Conservation (phyloP, 1,140 invertebrate species). For the Riptortus pedestris region DNA sequence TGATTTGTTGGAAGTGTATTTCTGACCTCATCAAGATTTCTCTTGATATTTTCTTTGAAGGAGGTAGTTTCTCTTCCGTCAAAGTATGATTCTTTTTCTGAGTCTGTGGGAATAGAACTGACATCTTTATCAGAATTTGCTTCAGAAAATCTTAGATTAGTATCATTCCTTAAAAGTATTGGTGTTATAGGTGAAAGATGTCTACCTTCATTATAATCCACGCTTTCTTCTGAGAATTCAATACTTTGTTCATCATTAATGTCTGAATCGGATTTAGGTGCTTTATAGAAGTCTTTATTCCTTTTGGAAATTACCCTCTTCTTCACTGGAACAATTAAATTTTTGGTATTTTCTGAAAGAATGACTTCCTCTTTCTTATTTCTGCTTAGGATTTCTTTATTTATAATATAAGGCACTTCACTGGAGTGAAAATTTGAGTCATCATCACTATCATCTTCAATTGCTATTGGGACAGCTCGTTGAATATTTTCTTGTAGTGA, state of each 20-base stretch:
- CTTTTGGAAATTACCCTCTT: not conserved
- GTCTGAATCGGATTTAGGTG: conserved; percentile 6
- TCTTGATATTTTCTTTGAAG: not conserved
- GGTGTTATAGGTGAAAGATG: not conserved
- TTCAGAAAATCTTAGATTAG: conserved; percentile 2
- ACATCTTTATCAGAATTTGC: conserved; percentile 21
- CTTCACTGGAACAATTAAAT: too few relatives aligned
- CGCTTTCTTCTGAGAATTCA: conserved; percentile 6
- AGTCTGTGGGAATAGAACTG: conserved; percentile 22
- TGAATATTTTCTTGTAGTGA: too few relatives aligned
- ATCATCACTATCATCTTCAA: too few relatives aligned
- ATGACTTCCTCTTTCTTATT: too few relatives aligned
- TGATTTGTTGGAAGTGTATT: conserved; percentile 11
- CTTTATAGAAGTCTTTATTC: not conserved
- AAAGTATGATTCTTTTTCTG: conserved; percentile 8
- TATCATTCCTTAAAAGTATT: not conserved
- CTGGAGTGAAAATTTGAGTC: too few relatives aligned
- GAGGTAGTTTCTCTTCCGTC: too few relatives aligned
- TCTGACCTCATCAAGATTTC: not conserved
- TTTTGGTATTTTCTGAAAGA: too few relatives aligned
- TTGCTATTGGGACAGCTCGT: too few relatives aligned
- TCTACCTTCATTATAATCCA: not conserved
- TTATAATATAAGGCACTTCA: too few relatives aligned
- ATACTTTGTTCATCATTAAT: conserved; percentile 4
- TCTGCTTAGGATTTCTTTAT: too few relatives aligned